Base-by-base conservation (phyloP, 1,140 invertebrate genomes). In the Bathynomus jamesi region DNA sequence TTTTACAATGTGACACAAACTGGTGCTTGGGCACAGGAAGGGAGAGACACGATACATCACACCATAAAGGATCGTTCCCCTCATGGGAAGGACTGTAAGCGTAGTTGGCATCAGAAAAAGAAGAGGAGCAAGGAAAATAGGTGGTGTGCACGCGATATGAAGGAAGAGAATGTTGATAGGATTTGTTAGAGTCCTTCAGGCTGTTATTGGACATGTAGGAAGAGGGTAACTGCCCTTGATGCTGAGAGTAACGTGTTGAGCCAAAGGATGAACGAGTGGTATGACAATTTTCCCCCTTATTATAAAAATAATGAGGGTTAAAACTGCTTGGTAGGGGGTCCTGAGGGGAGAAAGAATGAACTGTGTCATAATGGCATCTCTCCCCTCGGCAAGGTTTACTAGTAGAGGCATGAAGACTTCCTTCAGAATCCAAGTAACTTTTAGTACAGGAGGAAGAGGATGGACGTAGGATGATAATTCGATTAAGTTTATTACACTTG, bases 281-380 rank as follows among this genome's bases (percentile, higher is more conserved):
- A 53, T 53, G 40, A 53, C 40, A 53, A 53, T 53, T 53, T 53
- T n/a, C n/a, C n/a, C n/a, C n/a, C n/a, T n/a, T n/a, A n/a, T n/a
- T n/a, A n/a, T n/a, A n/a, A n/a, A n/a, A n/a, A n/a, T n/a, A n/a
- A n/a, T n/a, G n/a, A n/a, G n/a, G n/a, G n/a, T n/a, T n/a, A n/a
- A n/a, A n/a, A n/a, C n/a, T n/a, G n/a, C n/a, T n/a, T n/a, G n/a
- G n/a, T n/a, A n/a, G n/a, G n/a, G 21, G 21, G 21, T 53, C 21
- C 5, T 53, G 40, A 21, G 40, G 21, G 13, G 40, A 17, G 13
- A 17, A 11, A 3, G 40, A 53, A 53, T 53, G 40, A 53, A 1
- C 21, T 11, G 21, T 21, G 5, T 5, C 21, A 21, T 17, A 53
- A 53, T 17, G 13, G 21, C 40, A 53, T 53, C 21, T 53, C 21